A percentile compares a stretch with the other conserved stretches of the same genome.
Conservation (phyloP, 2,113 vertebrate species). For the Pollimyrus isidori region DNA sequence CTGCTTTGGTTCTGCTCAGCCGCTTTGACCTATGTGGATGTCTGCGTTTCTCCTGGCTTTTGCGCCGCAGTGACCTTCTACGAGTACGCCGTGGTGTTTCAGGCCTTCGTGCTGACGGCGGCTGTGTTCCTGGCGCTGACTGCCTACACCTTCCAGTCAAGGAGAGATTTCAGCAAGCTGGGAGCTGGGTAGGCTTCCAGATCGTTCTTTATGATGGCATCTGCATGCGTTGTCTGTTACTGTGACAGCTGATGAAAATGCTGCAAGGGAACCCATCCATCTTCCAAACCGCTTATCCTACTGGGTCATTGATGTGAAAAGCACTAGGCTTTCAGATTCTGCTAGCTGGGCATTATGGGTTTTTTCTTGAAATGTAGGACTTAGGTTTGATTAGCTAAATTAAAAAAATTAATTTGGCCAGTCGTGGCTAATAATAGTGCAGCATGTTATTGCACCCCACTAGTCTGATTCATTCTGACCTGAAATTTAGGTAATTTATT, state of each 20-base stretch:
- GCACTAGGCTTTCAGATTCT: not conserved
- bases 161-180: constrained; percentile 86
- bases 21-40: not conserved
- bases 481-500: not conserved
- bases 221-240: not conserved
- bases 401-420: not conserved
- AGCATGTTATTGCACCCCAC: not conserved
- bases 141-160: constrained; percentile 83
- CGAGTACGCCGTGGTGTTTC: constrained; percentile 72
- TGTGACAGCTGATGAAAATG: not conserved
- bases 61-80: constrained; percentile 80
- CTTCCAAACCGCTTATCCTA: no score
- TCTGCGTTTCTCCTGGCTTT: not conserved
- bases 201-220: not conserved
- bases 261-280: not conserved
- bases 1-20: not conserved
- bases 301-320: no score
- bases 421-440: not conserved
- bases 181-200: constrained; percentile 76
- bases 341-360: not conserved
- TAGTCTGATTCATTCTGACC: not conserved
- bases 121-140: constrained; percentile 84
- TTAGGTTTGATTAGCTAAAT: not conserved
- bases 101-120: constrained; percentile 81
- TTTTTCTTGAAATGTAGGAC: not conserved